phyloP scores from a whole-genome alignment of 2,888 invertebrate species.

The Acleris literana region DNA sequence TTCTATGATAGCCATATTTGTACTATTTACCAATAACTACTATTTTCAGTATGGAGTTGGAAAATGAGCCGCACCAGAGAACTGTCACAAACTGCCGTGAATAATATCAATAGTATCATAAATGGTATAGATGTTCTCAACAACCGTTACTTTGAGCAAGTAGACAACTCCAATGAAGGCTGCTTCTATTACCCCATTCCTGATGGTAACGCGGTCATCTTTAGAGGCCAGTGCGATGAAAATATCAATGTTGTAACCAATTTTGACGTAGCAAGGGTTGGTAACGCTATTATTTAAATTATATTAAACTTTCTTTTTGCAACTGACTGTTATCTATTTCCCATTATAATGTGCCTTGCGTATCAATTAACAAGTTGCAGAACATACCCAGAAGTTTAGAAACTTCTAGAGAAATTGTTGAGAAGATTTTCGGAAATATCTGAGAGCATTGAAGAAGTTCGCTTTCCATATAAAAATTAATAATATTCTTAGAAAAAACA shows the following conservation, averaged over 20 bases:
- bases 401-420: no score
- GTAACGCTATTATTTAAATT: conserved; percentile 5
- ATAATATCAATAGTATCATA: conserved; percentile 35
- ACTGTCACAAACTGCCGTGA: conserved; percentile 20
- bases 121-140: conserved; percentile 44
- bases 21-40: not conserved
- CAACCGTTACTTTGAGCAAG: conserved; percentile 47
- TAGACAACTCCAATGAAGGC: conserved; percentile 46
- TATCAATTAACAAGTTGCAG: no score
- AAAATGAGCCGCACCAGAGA: conserved; percentile 40
- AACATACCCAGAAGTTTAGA: no score
- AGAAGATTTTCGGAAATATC: no score
- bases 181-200: conserved; percentile 55
- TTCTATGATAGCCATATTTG: no score
- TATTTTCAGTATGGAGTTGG: conserved; percentile 64
- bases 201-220: conserved; percentile 40
- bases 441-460: no score
- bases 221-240: conserved; percentile 39
- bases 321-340: no score
- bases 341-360: no score
- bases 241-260: conserved; percentile 40
- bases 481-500: no score
- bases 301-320: no score
- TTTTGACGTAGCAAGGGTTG: conserved; percentile 46
- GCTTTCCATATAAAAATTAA: no score